A percentile compares a stretch with the other conserved stretches of the same genome.
Evolutionary conservation across 2,113 vertebrate species (phyloP).

Genomic region (Xenopus tropicalis): UCB_Xtro_10.0 CM004449.2:118621501-118622000

Average conservation of each 20-base stretch:
- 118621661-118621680: no score
- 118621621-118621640: no score
- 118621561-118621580: no score
- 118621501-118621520: neutral
- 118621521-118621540: no score
- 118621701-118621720: neutral
- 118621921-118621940: constrained; percentile 56
- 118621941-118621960: no score
- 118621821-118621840: constrained; percentile 80
- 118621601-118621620: no score
- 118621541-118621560: no score
- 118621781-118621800: constrained; percentile 87
- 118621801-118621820: constrained; percentile 76
- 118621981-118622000: no score
- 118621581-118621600: no score
- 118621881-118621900: constrained; percentile 87
- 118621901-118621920: constrained; percentile 85
- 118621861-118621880: constrained; percentile 90
- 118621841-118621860: constrained; percentile 82
- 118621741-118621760: neutral
- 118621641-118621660: no score
- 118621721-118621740: neutral
- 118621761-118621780: constrained; percentile 71
- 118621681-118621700: no score
- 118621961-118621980: no score